These are phyloP conservation scores for Suillia variegata DNA, from an alignment of 2,888 invertebrate species.

Conservation along the genomic window DNA sequence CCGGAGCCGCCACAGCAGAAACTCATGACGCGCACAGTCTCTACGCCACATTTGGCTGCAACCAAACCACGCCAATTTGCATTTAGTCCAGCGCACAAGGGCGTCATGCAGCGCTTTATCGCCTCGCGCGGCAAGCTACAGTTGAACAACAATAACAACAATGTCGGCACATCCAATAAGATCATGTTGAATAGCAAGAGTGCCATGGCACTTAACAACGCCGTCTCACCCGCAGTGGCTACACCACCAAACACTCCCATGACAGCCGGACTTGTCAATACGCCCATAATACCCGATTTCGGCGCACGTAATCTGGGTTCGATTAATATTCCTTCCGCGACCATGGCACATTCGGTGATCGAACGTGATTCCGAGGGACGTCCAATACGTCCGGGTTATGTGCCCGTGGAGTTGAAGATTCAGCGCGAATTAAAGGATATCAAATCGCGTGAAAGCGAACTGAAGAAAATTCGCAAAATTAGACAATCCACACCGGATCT, in stretches of 20 bases:
- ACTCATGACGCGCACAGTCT: conserved; percentile 53
- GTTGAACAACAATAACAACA: conserved; percentile 30
- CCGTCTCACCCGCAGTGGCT: too few relatives aligned
- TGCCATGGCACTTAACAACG: conserved; percentile 26
- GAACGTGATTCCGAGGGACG: conserved; percentile 68
- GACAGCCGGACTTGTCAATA: conserved; percentile 43
- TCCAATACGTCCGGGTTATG: conserved; percentile 75
- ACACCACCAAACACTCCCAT: conserved; percentile 27
- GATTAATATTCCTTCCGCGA: conserved; percentile 49
- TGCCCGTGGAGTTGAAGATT: conserved; percentile 87
- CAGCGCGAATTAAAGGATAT: conserved; percentile 85
- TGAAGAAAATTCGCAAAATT: conserved; percentile 72
- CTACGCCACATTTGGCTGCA: conserved; percentile 49
- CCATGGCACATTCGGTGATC: conserved; percentile 61
- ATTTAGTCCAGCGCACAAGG: conserved; percentile 70
- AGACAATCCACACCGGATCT: conserved; percentile 69
- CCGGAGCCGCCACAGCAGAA: conserved; percentile 60
- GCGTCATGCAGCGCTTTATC: conserved; percentile 85
- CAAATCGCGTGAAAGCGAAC: conserved; percentile 79
- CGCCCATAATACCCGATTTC: conserved; percentile 11
- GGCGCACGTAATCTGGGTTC: conserved; percentile 18
- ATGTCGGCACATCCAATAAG: conserved; percentile 19
- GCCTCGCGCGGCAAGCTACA: conserved; percentile 77
- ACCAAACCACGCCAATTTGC: conserved; percentile 64
- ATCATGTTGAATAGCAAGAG: conserved; percentile 29